Evolutionary conservation across 2,888 invertebrate species (phyloP).

Genomic region (Spisula subtruncata): DNA sequence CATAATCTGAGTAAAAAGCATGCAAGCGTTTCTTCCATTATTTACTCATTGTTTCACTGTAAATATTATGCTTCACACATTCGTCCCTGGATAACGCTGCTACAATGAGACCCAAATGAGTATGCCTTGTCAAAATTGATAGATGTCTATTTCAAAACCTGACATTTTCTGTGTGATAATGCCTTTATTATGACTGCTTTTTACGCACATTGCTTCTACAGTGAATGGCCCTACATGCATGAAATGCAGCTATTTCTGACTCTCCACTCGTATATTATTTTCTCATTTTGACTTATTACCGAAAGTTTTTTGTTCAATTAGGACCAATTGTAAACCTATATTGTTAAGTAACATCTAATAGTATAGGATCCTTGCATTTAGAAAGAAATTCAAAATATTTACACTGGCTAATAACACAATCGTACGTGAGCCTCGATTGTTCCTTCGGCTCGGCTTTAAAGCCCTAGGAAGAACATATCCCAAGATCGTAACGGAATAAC

Average conservation of each 20-base stretch:
- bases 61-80: constrained; percentile 42
- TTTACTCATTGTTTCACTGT: constrained; percentile 36
- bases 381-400: constrained; percentile 18
- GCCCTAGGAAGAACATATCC: neutral
- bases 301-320: constrained; percentile 47
- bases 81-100: constrained; percentile 11
- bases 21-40: constrained; percentile 38
- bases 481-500: neutral
- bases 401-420: neutral
- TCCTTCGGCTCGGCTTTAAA: constrained; percentile 43
- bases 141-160: constrained; percentile 60
- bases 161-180: constrained; percentile 67
- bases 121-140: constrained; percentile 66
- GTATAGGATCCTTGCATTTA: constrained; percentile 12
- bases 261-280: constrained; percentile 40
- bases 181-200: constrained; percentile 52
- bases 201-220: constrained; percentile 47
- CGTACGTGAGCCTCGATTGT: neutral
- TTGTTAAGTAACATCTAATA: constrained; percentile 59
- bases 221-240: constrained; percentile 24
- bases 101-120: constrained; percentile 63
- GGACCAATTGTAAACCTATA: constrained; percentile 55
- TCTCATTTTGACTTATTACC: constrained; percentile 56
- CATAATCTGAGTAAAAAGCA: constrained; percentile 30
- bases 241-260: neutral